Percentiles rank a stretch among this genome's conserved stretches.
Evolutionary conservation across 2,888 invertebrate species (phyloP).

Genomic region (Priocnemis perturbator): DNA sequence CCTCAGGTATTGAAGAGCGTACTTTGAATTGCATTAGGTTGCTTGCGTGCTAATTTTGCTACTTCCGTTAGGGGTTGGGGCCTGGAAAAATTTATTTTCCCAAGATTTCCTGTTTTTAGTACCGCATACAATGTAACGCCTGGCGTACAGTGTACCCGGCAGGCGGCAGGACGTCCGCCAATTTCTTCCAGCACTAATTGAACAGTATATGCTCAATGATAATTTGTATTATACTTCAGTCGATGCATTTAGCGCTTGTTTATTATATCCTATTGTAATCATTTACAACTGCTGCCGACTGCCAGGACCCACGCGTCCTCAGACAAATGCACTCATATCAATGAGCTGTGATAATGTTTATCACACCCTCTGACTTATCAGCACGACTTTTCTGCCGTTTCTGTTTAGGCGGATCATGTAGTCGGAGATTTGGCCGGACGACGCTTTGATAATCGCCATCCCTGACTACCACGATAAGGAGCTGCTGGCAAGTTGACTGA

Average conservation of each 20-base stretch:
- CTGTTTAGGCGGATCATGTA: conserved; percentile 55
- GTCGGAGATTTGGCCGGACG: conserved; percentile 49
- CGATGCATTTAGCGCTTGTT: not conserved
- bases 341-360: conserved; percentile 41
- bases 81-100: not conserved
- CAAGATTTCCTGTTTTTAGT: not conserved
- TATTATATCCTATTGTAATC: conserved; percentile 6
- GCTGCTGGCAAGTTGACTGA: conserved; percentile 9
- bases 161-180: too few species aligned
- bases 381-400: conserved; percentile 37
- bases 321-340: conserved; percentile 38
- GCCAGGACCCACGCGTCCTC: conserved; percentile 7
- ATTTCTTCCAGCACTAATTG: too few species aligned
- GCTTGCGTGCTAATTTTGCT: too few species aligned
- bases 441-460: conserved; percentile 42
- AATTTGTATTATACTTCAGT: too few species aligned
- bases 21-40: not conserved
- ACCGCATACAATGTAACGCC: not conserved
- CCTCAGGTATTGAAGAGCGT: not conserved
- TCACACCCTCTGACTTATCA: conserved; percentile 22
- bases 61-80: too few species aligned
- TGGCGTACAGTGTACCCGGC: not conserved
- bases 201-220: too few species aligned
- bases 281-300: too few species aligned
- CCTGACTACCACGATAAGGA: conserved; percentile 38